Percentiles rank a stretch among this genome's conserved stretches.
Evolutionary conservation across 2,113 vertebrate species (phyloP).

Genomic region (Cryptotis parvus): DNA sequence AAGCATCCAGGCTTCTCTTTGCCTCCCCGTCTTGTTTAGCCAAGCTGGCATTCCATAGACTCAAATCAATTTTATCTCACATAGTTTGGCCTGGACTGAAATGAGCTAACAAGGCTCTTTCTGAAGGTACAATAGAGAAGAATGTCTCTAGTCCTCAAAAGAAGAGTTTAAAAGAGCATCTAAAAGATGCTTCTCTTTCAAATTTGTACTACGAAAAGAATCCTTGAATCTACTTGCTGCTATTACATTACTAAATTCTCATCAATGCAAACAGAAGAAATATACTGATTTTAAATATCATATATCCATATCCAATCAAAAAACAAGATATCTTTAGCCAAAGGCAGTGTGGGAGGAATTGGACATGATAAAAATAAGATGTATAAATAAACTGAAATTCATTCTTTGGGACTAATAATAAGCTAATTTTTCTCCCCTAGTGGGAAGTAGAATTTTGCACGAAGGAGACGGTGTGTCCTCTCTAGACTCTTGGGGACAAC

Average conservation of each 20-base stretch:
- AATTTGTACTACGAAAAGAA: background rate
- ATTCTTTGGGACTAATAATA: background rate
- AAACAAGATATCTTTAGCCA: background rate
- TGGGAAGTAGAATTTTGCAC: no score
- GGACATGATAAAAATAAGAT: background rate
- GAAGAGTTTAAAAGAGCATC: background rate
- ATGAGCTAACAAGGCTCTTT: constrained; percentile 53
- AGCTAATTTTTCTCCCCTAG: no score
- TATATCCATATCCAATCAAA: background rate
- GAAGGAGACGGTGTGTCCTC: no score
- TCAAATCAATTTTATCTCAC: constrained; percentile 75
- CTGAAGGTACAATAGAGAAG: constrained; percentile 40
- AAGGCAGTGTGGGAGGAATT: background rate
- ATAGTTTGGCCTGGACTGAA: constrained; percentile 69
- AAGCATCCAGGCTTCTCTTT: constrained; percentile 74
- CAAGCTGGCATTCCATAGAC: constrained; percentile 53
- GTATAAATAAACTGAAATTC: background rate
- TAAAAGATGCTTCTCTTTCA: background rate
- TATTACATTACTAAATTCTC: background rate
- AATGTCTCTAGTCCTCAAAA: background rate
- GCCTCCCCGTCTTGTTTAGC: constrained; percentile 73
- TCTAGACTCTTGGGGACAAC: no score
- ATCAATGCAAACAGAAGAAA: background rate
- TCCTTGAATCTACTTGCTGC: background rate
- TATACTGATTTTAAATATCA: background rate